phyloP scores from a whole-genome alignment of 2,797 vertebrate species.

The Nyctibius grandis region DNA sequence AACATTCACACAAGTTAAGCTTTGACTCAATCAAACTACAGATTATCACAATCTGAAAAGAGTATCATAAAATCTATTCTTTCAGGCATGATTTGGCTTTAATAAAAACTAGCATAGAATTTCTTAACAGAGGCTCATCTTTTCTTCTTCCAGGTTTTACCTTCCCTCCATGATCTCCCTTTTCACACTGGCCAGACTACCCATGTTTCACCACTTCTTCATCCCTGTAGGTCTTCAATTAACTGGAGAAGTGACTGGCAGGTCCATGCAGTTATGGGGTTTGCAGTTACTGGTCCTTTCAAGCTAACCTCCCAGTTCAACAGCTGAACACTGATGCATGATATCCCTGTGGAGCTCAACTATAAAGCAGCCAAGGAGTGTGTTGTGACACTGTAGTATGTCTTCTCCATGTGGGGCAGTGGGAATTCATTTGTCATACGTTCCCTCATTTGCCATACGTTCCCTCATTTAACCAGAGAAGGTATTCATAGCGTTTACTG shows the following conservation, averaged over 20 bases:
- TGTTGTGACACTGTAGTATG: not conserved
- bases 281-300: not conserved
- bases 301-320: not conserved
- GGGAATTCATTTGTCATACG: not conserved
- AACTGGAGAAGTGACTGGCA: not conserved
- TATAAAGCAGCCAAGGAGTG: not conserved
- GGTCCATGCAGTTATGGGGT: not conserved
- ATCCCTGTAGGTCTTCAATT: not conserved
- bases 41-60: not conserved
- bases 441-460: not conserved
- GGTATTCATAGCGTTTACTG: not conserved
- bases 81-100: not conserved
- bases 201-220: not conserved
- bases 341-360: not conserved
- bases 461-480: not conserved
- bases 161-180: not conserved
- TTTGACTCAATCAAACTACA: not conserved
- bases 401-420: not conserved
- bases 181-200: not conserved
- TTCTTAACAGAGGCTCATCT: not conserved
- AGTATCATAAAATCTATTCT: not conserved
- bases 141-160: not conserved
- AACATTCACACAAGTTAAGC: not conserved
- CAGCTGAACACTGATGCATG: not conserved
- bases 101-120: not conserved